Evolutionary conservation across 2,888 invertebrate genomes (phyloP).

Genomic region (Suillia variegata): DNA sequence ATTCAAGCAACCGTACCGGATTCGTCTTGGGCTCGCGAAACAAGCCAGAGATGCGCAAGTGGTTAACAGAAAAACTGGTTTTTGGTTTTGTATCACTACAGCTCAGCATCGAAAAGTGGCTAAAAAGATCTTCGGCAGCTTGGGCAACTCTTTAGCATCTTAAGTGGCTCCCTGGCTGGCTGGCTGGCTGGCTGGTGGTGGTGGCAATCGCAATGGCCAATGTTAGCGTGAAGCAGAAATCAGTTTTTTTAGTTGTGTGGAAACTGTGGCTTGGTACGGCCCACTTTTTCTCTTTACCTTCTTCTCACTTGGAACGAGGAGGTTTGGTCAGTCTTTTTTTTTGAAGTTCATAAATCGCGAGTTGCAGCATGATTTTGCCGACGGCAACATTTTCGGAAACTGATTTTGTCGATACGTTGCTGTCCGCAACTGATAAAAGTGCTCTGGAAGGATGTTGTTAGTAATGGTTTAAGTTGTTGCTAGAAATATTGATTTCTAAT

Average conservation of each 20-base stretch:
- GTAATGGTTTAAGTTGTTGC: too few species aligned
- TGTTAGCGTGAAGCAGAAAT: background rate
- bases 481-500: too few species aligned
- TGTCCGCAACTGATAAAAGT: too few species aligned
- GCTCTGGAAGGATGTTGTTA: too few species aligned
- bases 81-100: background rate
- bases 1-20: slow-evolving; percentile 4
- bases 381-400: background rate
- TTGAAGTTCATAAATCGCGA: background rate
- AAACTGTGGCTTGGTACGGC: background rate
- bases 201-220: too few species aligned
- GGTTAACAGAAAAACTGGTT: slow-evolving; percentile 12
- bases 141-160: slow-evolving; percentile 49
- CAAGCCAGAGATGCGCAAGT: slow-evolving; percentile 22
- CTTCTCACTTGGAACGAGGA: background rate
- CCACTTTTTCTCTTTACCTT: background rate
- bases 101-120: background rate
- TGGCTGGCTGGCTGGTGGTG: too few species aligned
- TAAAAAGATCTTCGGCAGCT: slow-evolving; percentile 22
- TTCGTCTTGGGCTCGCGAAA: slow-evolving; percentile 10
- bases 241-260: background rate
- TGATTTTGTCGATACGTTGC: too few species aligned
- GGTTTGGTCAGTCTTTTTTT: background rate
- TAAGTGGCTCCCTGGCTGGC: too few species aligned
- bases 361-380: background rate